Conservation (phyloP, 2,888 invertebrate genomes). For the Euzetes globulus region DNA sequence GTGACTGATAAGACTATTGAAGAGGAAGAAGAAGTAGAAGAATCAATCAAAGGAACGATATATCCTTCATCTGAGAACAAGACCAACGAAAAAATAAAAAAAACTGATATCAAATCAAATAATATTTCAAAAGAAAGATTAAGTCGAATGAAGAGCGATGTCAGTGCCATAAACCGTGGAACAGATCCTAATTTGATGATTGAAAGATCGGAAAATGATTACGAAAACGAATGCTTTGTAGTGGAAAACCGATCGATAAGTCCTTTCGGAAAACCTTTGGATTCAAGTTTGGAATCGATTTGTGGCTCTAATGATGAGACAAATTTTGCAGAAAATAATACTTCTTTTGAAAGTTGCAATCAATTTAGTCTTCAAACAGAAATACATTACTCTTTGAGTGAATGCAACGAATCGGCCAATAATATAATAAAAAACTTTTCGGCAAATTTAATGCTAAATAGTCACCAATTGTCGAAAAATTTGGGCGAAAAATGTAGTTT, state of each 20-base stretch:
- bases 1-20: not conserved
- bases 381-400: conserved; percentile 9
- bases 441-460: conserved; percentile 1
- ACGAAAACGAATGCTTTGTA: not conserved
- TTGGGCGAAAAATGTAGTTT: conserved; percentile 32
- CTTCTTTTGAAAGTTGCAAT: not conserved
- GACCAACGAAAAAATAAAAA: not conserved
- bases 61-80: not conserved
- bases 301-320: not conserved
- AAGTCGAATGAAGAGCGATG: not conserved
- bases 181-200: not conserved
- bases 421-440: conserved; percentile 11
- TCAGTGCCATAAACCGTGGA: not conserved
- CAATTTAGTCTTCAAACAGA: conserved; percentile 2
- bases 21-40: not conserved
- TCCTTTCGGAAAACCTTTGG: not conserved
- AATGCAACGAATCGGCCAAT: not conserved
- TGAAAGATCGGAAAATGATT: conserved; percentile 8
- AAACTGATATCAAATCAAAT: not conserved
- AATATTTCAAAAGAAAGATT: not conserved
- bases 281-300: not conserved
- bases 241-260: not conserved
- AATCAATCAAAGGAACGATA: not conserved
- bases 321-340: not conserved
- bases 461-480: not conserved